Evolutionary conservation across 2,888 invertebrate genomes (phyloP), one percentile per base, ranked within the genome.

Genomic region (Melanostoma mellinum): DNA sequence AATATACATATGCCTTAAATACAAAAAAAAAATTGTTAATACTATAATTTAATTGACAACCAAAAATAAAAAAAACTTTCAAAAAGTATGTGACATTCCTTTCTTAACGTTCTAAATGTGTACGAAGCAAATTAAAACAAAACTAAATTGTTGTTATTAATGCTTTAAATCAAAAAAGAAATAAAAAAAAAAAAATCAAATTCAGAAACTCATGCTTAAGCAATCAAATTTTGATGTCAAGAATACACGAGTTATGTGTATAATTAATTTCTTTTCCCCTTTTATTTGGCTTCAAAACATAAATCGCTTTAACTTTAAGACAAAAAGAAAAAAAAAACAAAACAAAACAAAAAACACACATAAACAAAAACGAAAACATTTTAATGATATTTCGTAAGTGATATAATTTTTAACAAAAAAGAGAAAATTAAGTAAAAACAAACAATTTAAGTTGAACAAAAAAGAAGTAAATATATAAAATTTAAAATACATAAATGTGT

Each of bases 341-440:
- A 65, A 9, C 20, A 20, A 20, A 20, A 20, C 20, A 20, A 20
- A 20, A 20, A 20, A 20, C 20, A 20, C 20, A 20, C 20, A 20
- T 20, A 20, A 20, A 20, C 20, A 60, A 67, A 79, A 48, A 71
- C 78, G 78, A 78, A 75, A 82, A 71, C 50, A 79, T 75, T 74
- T 71, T 50, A 67, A 79, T 84, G 82, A 65, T 78, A 67, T 79
- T 84, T 84, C 84, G 84, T 84, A 75, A 55, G 84, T 84, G 84
- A 84, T 84, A 84, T 84, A 84, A 74, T 79, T 74, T 74, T 84
- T 71, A 84, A 79, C 50, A 63, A 46, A 60, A 56, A 61, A 32
- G 20, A 38, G 40, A 50, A 53, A 65, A 52, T 6, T 35, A 42
- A 68, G 44, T 3, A 48, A 60, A 50, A 44, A 32, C 9, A 42